These are phyloP conservation scores for Pimephales promelas DNA, from an alignment of 2,113 vertebrate genomes.

Conservation along the genomic window DNA sequence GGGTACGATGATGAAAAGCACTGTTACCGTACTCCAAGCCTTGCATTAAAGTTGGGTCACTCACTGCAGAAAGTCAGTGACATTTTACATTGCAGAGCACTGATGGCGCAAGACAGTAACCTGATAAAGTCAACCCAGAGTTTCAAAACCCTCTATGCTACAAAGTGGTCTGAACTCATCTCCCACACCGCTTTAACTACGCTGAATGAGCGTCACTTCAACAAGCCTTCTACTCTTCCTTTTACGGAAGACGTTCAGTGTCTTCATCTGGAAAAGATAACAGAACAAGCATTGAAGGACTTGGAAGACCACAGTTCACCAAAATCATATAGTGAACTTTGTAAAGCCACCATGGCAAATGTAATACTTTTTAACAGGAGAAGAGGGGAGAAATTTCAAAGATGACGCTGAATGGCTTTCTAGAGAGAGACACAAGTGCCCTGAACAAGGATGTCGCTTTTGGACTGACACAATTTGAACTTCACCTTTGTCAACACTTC, in stretches of 20 bases:
- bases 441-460: too few species aligned
- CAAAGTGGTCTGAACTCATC: too few species aligned
- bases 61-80: constrained; percentile 50
- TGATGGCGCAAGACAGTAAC: constrained; percentile 17
- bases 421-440: not conserved
- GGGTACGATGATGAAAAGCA: constrained; percentile 39
- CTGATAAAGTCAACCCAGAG: not conserved
- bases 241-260: not conserved
- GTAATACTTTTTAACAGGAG: not conserved
- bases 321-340: not conserved
- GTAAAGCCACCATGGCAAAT: not conserved
- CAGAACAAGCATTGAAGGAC: not conserved
- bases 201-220: too few species aligned
- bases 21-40: constrained; percentile 44
- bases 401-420: too few species aligned
- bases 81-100: constrained; percentile 50
- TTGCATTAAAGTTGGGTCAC: constrained; percentile 42
- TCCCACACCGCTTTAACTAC: too few species aligned
- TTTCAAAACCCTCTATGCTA: not conserved
- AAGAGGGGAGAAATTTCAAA: not conserved
- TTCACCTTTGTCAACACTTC: too few species aligned
- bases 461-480: too few species aligned
- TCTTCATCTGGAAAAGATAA: not conserved
- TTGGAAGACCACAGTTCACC: not conserved
- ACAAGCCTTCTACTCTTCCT: not conserved